Conservation (phyloP, 2,797 vertebrate genomes). For the Chanos chanos region DNA sequence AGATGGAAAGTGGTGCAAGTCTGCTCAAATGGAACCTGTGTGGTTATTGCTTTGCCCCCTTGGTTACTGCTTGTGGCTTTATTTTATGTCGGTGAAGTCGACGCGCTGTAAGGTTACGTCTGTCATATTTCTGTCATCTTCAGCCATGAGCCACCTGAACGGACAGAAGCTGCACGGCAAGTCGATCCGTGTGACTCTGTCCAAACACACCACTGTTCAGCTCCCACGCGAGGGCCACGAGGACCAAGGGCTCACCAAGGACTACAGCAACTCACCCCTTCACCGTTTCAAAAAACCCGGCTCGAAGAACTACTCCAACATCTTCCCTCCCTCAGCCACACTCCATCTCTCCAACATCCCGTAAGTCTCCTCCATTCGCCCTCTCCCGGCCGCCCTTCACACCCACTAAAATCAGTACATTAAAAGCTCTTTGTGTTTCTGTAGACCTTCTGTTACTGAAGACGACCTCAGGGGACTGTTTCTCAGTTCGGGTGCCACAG, state of each 20-base stretch:
- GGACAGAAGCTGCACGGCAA: conserved; percentile 90
- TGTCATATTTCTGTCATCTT: not conserved
- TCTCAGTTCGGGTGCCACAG: conserved; percentile 82
- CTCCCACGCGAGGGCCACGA: conserved; percentile 91
- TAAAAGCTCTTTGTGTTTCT: not conserved
- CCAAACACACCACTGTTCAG: conserved; percentile 94
- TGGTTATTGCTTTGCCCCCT: too few species aligned
- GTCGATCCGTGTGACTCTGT: conserved; percentile 86
- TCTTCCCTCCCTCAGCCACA: conserved; percentile 94
- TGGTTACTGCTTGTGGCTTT: too few species aligned
- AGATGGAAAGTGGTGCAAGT: too few species aligned
- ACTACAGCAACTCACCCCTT: conserved; percentile 87
- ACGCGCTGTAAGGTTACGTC: not conserved
- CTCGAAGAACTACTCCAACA: conserved; percentile 98
- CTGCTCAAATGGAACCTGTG: too few species aligned
- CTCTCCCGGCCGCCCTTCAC: not conserved
- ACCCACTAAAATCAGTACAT: not conserved
- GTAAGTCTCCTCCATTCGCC: conserved; percentile 61
- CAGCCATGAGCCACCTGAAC: conserved; percentile 95
- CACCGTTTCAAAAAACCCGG: conserved; percentile 98
- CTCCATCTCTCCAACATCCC: conserved; percentile 97
- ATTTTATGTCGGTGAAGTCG: too few species aligned
- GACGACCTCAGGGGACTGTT: conserved; percentile 91
- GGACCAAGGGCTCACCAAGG: conserved; percentile 93
- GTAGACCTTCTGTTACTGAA: conserved; percentile 86